Percentiles rank a stretch among this genome's conserved stretches.
These are phyloP conservation scores for Torymus aiolomorphi DNA, from an alignment of 2,888 invertebrate genomes.

Conservation along the genomic window DNA sequence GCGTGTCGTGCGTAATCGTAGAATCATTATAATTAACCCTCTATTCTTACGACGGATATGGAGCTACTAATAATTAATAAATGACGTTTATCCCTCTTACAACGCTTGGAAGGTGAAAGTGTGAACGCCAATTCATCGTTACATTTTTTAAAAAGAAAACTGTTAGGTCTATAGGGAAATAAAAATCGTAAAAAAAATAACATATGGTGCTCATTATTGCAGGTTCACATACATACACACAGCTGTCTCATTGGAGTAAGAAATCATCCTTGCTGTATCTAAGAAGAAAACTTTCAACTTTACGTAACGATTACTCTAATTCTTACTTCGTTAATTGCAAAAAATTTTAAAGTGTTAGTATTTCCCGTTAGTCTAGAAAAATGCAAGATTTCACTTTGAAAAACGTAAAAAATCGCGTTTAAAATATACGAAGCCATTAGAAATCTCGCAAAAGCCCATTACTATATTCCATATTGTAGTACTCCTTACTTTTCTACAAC, in stretches of 20 bases:
- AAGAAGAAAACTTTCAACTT: background rate
- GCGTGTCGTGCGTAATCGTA: conserved; percentile 22
- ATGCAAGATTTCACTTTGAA: conserved; percentile 31
- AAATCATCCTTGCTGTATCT: background rate
- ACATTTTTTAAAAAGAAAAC: background rate
- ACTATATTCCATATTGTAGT: background rate
- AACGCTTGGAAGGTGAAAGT: conserved; percentile 31
- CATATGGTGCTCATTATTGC: too few relatives aligned
- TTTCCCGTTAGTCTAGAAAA: background rate
- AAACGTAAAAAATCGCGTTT: background rate
- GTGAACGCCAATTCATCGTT: background rate
- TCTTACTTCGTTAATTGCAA: conserved; percentile 9
- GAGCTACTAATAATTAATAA: conserved; percentile 13
- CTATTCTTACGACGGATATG: conserved; percentile 1
- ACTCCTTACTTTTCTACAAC: too few relatives aligned
- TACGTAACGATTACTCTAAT: conserved; percentile 7
- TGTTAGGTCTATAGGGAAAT: background rate
- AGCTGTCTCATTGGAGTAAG: background rate
- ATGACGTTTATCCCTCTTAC: conserved; percentile 13
- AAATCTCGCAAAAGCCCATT: conserved; percentile 14
- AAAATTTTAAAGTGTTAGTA: background rate
- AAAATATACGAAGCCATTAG: conserved; percentile 34
- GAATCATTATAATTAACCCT: conserved; percentile 42
- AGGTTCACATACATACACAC: too few relatives aligned
- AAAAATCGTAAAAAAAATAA: background rate